Evolutionary conservation across 2,797 vertebrate species (phyloP).

Genomic region (Phataginus tricuspis): DNA sequence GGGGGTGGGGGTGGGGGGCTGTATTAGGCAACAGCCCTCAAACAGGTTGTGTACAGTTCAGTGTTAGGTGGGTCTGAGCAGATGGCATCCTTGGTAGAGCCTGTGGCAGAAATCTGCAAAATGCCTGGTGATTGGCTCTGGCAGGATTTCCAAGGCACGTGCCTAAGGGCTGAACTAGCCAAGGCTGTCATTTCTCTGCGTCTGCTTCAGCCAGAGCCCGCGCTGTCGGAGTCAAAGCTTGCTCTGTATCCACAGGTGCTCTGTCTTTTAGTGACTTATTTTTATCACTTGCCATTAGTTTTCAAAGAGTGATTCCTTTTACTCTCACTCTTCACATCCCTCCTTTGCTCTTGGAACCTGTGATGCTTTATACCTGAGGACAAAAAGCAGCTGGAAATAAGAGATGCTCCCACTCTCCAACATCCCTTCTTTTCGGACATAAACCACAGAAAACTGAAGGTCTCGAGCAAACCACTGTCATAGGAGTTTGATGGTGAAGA

Average conservation of each 20-base stretch:
- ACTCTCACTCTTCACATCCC: constrained; percentile 79
- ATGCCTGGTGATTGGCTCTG: constrained; percentile 71
- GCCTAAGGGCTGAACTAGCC: constrained; percentile 68
- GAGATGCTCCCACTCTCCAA: constrained; percentile 70
- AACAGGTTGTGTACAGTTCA: not conserved
- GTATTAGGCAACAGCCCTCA: not conserved
- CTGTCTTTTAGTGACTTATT: constrained; percentile 82
- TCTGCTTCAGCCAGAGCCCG: constrained; percentile 53
- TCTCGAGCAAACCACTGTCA: constrained; percentile 73
- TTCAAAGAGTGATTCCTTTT: constrained; percentile 82
- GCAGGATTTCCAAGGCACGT: constrained; percentile 73
- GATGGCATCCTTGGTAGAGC: constrained; percentile 51
- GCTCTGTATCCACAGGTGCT: constrained; percentile 77
- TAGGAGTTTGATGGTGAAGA: constrained; percentile 66
- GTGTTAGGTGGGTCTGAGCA: not conserved
- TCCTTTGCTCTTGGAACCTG: constrained; percentile 77
- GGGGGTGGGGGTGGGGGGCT: not conserved
- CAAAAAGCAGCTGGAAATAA: constrained; percentile 82
- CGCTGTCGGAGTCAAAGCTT: constrained; percentile 82
- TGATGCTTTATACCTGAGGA: constrained; percentile 81
- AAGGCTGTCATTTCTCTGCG: constrained; percentile 66
- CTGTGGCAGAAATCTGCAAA: constrained; percentile 64
- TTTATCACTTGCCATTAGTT: constrained; percentile 84
- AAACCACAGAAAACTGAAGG: constrained; percentile 77
- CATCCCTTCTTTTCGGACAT: constrained; percentile 78